Evolutionary conservation across 1,140 invertebrate genomes (phyloP), one percentile per base, ranked within the genome.

Genomic region (Latrodectus geometricus): DNA sequence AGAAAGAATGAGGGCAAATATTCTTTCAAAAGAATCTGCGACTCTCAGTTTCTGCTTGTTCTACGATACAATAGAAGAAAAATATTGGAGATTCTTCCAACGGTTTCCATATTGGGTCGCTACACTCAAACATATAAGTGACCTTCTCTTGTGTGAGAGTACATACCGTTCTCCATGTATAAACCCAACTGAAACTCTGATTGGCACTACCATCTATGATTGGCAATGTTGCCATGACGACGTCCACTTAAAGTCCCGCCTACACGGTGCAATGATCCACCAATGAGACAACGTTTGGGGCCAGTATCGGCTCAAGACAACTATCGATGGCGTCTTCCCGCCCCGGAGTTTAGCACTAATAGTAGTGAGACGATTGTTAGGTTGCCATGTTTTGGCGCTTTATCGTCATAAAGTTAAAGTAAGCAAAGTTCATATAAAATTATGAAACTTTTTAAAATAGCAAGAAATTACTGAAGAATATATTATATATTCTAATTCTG

Each of bases 321-420:
- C 85, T 87, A 87, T 87, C 85, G 76, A 87, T 87, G 85, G 85
- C 85, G 76, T 80, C 77, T 72, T 61, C 85, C 76, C 85, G 85
- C 85, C 85, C 85, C 76, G 75, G 85, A 87, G 85, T 87, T 87
- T 87, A 87, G 85, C 85, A 87, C 85, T 87, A 80, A 87, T 79
- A 75, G 77, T 78, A 72, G 85, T 87, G 85, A 79, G 76, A 79
- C 49, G 77, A 9, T 66, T 52, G 14, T 20, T 2, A 54, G 61
- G 69, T 65, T 79, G 17, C 75, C n/a, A 74, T 4, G 9, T 12
- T 84, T 80, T 87, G 85, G 77, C 76, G 20, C 5, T 9, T 48
- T 87, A 73, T 21, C 68, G 4, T 49, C 23, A 11, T 61, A 61
- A 2, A 61, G 17, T 17, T 61, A 35, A 35, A 5, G 5, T 5